These are phyloP conservation scores for Riparia riparia DNA, from an alignment of 2,113 vertebrate species.

Conservation along the genomic window DNA sequence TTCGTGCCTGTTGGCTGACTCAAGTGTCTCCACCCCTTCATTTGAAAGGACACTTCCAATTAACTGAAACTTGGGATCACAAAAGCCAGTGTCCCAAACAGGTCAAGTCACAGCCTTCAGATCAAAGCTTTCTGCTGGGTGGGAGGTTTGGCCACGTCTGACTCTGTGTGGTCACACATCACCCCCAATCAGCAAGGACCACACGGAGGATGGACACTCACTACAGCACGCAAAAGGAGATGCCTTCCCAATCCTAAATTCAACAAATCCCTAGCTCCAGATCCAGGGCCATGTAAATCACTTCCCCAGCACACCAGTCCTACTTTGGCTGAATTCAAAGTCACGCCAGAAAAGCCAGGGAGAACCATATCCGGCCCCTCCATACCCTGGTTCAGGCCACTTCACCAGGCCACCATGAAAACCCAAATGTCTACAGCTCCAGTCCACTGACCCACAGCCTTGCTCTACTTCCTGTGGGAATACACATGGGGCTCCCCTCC, in stretches of 20 bases:
- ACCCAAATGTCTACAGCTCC: neutral
- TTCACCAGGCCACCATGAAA: rapidly evolving
- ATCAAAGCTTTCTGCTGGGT: neutral
- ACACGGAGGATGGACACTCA: neutral
- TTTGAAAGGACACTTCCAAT: neutral
- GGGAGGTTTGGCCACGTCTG: rapidly evolving
- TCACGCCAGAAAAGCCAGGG: rapidly evolving
- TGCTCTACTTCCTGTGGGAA: neutral
- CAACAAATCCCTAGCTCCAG: neutral
- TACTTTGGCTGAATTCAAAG: neutral
- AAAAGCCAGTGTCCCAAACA: neutral
- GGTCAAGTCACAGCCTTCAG: neutral
- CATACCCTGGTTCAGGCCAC: neutral
- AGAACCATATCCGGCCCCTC: rapidly evolving
- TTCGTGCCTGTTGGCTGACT: neutral
- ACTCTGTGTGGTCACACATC: neutral
- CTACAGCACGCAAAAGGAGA: neutral
- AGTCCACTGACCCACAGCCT: neutral
- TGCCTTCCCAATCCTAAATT: neutral
- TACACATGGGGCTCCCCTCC: rapidly evolving
- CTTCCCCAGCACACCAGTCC: neutral
- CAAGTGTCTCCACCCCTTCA: neutral
- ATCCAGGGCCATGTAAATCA: rapidly evolving
- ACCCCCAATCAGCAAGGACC: neutral
- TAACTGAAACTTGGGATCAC: neutral